Percentiles rank a stretch among this genome's conserved stretches.
These are phyloP conservation scores for Drosophila aff. DNA, from an alignment of 1,140 invertebrate species.

Conservation along the genomic window DNA sequence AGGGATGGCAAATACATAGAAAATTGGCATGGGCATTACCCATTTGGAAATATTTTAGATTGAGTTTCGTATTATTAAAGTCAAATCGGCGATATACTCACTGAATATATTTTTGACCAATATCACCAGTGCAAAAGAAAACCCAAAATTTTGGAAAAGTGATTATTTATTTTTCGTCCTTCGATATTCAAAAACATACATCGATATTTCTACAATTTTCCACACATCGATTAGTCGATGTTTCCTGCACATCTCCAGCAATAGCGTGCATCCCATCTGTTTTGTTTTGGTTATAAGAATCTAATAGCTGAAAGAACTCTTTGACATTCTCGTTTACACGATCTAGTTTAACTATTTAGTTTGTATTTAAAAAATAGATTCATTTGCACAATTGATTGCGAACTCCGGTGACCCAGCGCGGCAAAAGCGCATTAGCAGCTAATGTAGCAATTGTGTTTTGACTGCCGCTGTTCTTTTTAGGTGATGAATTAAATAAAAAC, in stretches of 20 bases:
- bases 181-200: no score
- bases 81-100: no score
- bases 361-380: neutral
- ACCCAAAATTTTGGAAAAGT: no score
- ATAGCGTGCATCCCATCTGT: neutral
- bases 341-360: neutral
- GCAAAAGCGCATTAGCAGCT: neutral
- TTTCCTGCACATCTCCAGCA: no score
- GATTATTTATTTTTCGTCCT: no score
- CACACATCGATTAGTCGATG: no score
- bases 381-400: neutral
- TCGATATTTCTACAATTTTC: no score
- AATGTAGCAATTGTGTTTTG: neutral
- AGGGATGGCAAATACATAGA: neutral
- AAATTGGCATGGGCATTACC: neutral
- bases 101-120: no score
- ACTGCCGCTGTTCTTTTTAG: neutral
- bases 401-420: neutral
- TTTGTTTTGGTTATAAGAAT: neutral
- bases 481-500: neutral
- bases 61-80: no score
- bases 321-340: neutral
- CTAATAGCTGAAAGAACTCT: neutral
- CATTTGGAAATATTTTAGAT: neutral
- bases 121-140: no score